Evolutionary conservation across 2,113 vertebrate species (phyloP).

Genomic region (Catharus minimus): DNA sequence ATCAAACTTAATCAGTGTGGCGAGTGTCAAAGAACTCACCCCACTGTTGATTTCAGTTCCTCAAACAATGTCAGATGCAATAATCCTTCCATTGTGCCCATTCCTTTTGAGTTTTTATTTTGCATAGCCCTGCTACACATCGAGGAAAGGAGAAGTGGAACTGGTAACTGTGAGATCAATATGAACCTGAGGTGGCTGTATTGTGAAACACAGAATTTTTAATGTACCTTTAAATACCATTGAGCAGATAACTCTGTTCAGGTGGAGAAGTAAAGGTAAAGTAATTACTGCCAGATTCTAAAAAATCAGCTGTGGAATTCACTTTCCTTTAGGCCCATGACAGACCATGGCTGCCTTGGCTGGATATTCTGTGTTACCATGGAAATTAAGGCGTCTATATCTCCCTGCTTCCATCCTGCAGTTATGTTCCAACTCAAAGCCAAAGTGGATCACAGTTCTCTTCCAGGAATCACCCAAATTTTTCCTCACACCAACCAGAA

Average conservation of each 20-base stretch:
- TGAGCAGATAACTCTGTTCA: not conserved
- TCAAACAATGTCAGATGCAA: not conserved
- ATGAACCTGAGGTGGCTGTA: not conserved
- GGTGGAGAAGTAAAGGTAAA: not conserved
- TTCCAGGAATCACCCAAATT: not conserved
- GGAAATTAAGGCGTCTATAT: not conserved
- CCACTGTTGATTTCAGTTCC: not conserved
- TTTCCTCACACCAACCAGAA: not conserved
- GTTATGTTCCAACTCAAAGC: not conserved
- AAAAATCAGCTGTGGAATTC: not conserved
- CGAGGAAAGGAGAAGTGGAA: constrained; percentile 28
- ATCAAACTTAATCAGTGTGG: not conserved
- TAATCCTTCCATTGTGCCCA: not conserved
- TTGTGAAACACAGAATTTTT: not conserved
- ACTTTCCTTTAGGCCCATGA: not conserved
- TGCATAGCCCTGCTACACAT: not conserved
- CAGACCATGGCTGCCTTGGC: not conserved
- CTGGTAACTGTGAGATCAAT: not conserved
- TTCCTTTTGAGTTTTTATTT: constrained; percentile 15
- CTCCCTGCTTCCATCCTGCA: not conserved
- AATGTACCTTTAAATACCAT: not conserved
- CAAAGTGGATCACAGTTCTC: not conserved
- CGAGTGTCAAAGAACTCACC: not conserved
- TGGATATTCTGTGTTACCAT: not conserved
- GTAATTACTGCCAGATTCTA: not conserved